Conservation (phyloP, 1,140 invertebrate species). For the Ericerus pela region DNA sequence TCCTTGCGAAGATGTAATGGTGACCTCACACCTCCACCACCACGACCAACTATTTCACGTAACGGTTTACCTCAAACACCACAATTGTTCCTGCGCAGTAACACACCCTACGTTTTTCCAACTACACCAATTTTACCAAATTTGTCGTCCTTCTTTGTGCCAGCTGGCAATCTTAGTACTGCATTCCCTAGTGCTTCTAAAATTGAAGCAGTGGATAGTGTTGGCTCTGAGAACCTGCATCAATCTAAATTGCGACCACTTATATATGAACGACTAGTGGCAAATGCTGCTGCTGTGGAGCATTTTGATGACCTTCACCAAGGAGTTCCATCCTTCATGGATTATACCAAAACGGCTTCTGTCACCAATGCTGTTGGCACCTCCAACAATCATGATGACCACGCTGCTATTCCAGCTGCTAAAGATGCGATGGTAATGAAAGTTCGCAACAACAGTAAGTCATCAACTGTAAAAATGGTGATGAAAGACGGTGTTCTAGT, state of each 20-base stretch:
- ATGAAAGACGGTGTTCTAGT: constrained; percentile 76
- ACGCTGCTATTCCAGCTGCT: not conserved
- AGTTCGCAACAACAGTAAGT: constrained; percentile 13
- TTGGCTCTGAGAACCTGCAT: too few species aligned
- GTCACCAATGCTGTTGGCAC: not conserved
- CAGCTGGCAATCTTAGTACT: not conserved
- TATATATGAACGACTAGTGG: constrained; percentile 14
- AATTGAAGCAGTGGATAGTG: not conserved
- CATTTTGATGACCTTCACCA: constrained; percentile 18
- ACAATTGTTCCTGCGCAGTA: constrained; percentile 26
- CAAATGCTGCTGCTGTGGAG: constrained; percentile 25
- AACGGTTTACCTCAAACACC: constrained; percentile 26
- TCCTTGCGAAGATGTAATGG: constrained; percentile 26
- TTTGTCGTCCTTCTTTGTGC: not conserved
- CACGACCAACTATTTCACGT: not conserved
- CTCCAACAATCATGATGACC: not conserved
- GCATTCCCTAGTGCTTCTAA: not conserved
- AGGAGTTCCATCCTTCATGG: constrained; percentile 19
- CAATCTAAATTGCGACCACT: not conserved
- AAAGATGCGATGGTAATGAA: not conserved
- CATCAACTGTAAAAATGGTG: constrained; percentile 61
- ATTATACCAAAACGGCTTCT: constrained; percentile 16
- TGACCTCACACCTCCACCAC: not conserved
- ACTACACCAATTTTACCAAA: not conserved
- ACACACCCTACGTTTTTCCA: not conserved